Base-by-base conservation (phyloP, 2,888 invertebrate species). In the Cordylochernes scorpioides region DNA sequence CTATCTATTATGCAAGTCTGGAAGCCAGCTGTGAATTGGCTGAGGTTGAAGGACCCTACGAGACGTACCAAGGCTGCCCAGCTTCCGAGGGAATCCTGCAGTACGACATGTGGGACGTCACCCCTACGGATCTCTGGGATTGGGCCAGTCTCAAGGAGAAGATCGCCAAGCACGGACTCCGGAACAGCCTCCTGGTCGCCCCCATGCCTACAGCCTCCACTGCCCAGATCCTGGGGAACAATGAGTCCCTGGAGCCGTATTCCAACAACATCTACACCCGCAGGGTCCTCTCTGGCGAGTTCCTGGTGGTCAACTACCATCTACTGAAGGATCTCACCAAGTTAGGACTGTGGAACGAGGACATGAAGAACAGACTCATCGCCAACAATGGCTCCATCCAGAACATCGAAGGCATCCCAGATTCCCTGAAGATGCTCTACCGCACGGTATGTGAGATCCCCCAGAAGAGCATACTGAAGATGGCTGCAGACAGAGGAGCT, bases 121-220 rank as follows among this genome's bases (percentile, higher is more conserved):
- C 61, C 4, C 80, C 84, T 1, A 70, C 77, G 2, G 60, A 71
- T 42, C 59, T 80, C 4, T 84, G 84, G 74, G 64, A 94, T 51
- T 97, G 97, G 97, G 47, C 57, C 2, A 56, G 49, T 5, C 58
- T 97, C 12, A 80, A 82, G 53, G 61, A 59, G 25, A 73, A 72
- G 49, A 88, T 97, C 42, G 67, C 72, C 1, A 61, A 71, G 54
- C 64, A 78, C 54, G 97, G 97, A 7, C 59, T 94, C 0, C 61
- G 94, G 32, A 97, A 97, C 58, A 88, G 88, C 3, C 59, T 91
- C 16, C 58, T 97, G 13, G 44, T 94, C 38, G 91, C 94, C 0
- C 91, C 91, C 1, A 97, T 97, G 94, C 94, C 94, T 1, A 97
- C 94, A 4, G 91, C 94, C 6, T 88, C 91, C 2, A 97, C 94